Conservation (phyloP, 1,140 invertebrate genomes). For the Drosophila funebris region DNA sequence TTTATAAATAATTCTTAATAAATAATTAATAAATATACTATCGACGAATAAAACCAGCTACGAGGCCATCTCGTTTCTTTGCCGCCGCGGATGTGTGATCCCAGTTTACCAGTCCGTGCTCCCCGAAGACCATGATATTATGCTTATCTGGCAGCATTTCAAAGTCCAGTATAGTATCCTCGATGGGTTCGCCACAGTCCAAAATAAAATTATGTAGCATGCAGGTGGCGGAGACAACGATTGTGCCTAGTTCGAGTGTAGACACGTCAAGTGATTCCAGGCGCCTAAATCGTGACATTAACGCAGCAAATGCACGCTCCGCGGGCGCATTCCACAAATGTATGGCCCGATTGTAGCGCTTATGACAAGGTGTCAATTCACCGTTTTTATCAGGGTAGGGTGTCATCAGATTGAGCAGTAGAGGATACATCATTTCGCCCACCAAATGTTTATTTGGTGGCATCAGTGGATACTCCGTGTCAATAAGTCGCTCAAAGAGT, state of each 20-base stretch:
- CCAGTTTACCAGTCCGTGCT: conserved; percentile 29
- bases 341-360: conserved; percentile 31
- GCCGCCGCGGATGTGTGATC: conserved; percentile 32
- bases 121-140: conserved; percentile 16
- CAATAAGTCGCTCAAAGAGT: conserved; percentile 37
- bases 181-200: conserved; percentile 32
- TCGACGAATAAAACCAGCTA: conserved; percentile 14
- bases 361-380: conserved; percentile 31
- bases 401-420: conserved; percentile 49
- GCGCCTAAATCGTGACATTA: conserved; percentile 40
- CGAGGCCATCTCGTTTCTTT: conserved; percentile 35
- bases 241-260: conserved; percentile 24
- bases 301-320: conserved; percentile 27
- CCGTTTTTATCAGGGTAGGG: conserved; percentile 23
- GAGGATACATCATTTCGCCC: conserved; percentile 39
- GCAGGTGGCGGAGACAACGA: conserved; percentile 34
- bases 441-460: conserved; percentile 39
- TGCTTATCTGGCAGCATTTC: conserved; percentile 22
- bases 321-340: conserved; percentile 35
- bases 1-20: too few relatives aligned
- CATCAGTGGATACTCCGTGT: conserved; percentile 28
- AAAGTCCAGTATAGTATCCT: conserved; percentile 32
- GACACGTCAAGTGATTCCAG: conserved; percentile 27
- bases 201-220: conserved; percentile 57
- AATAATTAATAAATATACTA: neutral